phyloP scores from a whole-genome alignment of 2,888 invertebrate genomes.

The Sialis fuliginosa region DNA sequence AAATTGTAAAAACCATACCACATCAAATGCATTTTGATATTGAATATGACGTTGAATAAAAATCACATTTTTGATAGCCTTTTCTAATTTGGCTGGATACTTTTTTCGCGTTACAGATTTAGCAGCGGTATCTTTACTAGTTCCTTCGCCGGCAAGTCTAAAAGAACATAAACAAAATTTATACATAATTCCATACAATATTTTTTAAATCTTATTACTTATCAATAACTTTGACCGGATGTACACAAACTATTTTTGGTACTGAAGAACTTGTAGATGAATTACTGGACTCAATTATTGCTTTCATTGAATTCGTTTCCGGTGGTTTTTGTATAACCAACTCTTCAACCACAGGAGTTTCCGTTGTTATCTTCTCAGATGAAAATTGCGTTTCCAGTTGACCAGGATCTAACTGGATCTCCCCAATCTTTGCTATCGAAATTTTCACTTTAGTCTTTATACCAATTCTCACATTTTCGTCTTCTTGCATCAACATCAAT shows the following conservation, averaged over 20 bases:
- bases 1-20: slow-evolving; percentile 34
- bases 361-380: slow-evolving; percentile 55
- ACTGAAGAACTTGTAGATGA: too few relatives aligned
- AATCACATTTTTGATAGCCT: slow-evolving; percentile 87
- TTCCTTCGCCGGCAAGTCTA: slow-evolving; percentile 23
- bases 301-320: slow-evolving; percentile 39
- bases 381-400: slow-evolving; percentile 45
- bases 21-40: slow-evolving; percentile 84
- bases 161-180: too few relatives aligned
- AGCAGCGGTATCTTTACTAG: slow-evolving; percentile 64
- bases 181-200: too few relatives aligned
- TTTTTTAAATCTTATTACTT: too few relatives aligned
- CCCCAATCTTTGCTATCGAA: slow-evolving; percentile 41
- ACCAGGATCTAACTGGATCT: slow-evolving; percentile 50
- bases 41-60: slow-evolving; percentile 90
- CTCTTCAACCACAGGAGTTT: slow-evolving; percentile 51
- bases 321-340: slow-evolving; percentile 66
- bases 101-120: slow-evolving; percentile 61
- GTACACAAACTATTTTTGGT: too few relatives aligned
- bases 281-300: too few relatives aligned
- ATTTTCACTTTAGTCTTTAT: slow-evolving; percentile 65
- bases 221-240: too few relatives aligned
- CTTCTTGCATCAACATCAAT: slow-evolving; percentile 72
- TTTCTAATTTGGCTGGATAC: slow-evolving; percentile 82
- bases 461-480: slow-evolving; percentile 67